Base-by-base conservation (phyloP, 2,113 vertebrate species). In the Lamprotornis superbus region DNA sequence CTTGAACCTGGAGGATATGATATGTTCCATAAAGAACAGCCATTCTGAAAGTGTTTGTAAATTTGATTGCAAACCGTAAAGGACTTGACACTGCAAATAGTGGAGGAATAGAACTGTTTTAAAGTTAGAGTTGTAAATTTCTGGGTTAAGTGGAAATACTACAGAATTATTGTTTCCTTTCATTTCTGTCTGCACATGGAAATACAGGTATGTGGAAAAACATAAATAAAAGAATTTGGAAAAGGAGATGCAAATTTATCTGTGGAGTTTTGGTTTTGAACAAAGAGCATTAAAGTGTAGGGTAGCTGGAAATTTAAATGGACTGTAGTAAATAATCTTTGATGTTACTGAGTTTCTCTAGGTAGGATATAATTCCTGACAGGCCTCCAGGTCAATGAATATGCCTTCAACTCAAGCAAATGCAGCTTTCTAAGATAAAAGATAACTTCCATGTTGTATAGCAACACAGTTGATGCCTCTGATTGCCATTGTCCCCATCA, bases 401-500 rank as follows among this genome's bases (percentile, higher is more conserved):
- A 56, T 83, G 89, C 50, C 67, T 95, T 93, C 57, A 73, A 30
- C 57, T 82, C 84, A 87, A 89, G 74, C 19, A 93, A 95, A 82
- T 67, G 30, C 49, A 90, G 40, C 35, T 93, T 89, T 87, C 87
- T 73, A 87, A 87, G 82, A 65, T 63, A 79, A 42, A 73, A 90
- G 91, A 79, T 93, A 87, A 73, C 70, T 91, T 89, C 78, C 35
- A 17, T 46, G 71, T 69, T 83, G 93, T 79, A 50, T 70, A 83
- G 50, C 39, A 79, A 67, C 53, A 22, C 22, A 82, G 67, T 31
- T 83, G 87, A 95, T 94, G 63, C 42, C 91, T 95, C 65, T 85
- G 91, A 93, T 95, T 94, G 42, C 59, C 74, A 74, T 93, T 95
- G 89, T 94, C 25, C 70, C 65, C 92, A 89, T 94, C 87, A 82